Base-by-base conservation (phyloP, 1,140 invertebrate genomes). In the Frieseomelitta varia region DNA sequence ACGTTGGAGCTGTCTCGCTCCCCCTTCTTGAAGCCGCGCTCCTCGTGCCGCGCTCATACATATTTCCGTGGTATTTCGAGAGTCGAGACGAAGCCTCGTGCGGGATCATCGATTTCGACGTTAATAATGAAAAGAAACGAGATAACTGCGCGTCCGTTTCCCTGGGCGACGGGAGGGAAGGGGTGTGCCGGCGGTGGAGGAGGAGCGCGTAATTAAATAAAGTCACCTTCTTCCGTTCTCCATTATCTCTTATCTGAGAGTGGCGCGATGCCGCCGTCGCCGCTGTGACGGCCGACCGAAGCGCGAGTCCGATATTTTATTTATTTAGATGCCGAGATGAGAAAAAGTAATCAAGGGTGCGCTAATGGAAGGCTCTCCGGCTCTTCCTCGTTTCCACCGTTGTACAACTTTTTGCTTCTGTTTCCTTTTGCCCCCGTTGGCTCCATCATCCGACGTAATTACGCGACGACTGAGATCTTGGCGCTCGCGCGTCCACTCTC, bases 261-360 rank as follows among this genome's bases (percentile, higher is more conserved):
- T 92, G 88, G 91, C 88, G 88, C 65, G 65, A 34, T 34, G 19
- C 91, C 89, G 81, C 47, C 87, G 90, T 91, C 90, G 90, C 89
- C 86, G 81, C 78, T 86, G 82, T 91, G 90, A 92, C 85, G 81
- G 58, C 55, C 82, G 83, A 87, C 83, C 87, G 85, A 91, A 79
- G 88, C 77, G 87, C 85, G 88, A 93, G 91, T 27, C 90, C 91
- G 92, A 94, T 95, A 94, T 94, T 95, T 95, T 95, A 95, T 95
- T 95, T 95, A 95, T 94, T 95, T 93, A 94, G 93, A 95, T 93
- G 90, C 90, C 85, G 88, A 93, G 91, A 94, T 91, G 92, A 93
- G 91, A 94, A 93, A 94, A 95, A 95, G 93, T 95, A 95, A 95
- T 95, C 94, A 95, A 94, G 94, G 91, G 92, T 91, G 91, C 91